These are phyloP conservation scores for Dromaius novaehollandiae DNA, from an alignment of 2,113 vertebrate species.

Conservation along the genomic window DNA sequence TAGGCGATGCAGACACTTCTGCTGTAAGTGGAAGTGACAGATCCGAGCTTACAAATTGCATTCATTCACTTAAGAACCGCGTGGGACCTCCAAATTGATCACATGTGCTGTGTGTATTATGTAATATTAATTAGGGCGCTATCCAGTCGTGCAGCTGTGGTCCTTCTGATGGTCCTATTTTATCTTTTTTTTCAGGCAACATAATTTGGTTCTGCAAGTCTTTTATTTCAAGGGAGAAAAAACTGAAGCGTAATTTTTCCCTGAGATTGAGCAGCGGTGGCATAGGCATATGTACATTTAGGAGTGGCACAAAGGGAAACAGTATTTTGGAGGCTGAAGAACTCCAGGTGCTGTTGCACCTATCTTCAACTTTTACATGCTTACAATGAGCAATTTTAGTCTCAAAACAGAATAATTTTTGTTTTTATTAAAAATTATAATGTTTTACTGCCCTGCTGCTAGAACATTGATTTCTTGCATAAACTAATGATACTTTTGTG, in stretches of 20 bases:
- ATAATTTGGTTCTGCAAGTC: slow-evolving; percentile 20
- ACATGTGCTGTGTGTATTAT: slow-evolving; percentile 64
- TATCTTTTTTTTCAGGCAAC: slow-evolving; percentile 35
- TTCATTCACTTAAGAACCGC: slow-evolving; percentile 60
- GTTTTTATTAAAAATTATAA: background rate
- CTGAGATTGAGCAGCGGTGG: background rate
- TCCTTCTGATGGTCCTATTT: slow-evolving; percentile 56
- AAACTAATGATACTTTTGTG: background rate
- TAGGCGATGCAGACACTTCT: slow-evolving; percentile 60
- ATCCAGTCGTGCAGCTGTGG: slow-evolving; percentile 64
- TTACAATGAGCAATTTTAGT: background rate
- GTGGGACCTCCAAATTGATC: slow-evolving; percentile 57
- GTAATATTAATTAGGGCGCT: slow-evolving; percentile 73
- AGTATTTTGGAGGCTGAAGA: background rate
- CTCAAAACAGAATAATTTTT: background rate
- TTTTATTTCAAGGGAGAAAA: background rate
- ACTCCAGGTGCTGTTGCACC: background rate
- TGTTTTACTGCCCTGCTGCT: background rate
- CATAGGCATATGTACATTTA: background rate
- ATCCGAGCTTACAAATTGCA: slow-evolving; percentile 63
- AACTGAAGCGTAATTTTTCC: background rate
- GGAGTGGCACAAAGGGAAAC: background rate
- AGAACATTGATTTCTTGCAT: background rate
- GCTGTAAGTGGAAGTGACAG: slow-evolving; percentile 62
- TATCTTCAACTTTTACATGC: background rate